phyloP scores from a whole-genome alignment of 2,797 vertebrate genomes.

The Myotis planiceps region DNA sequence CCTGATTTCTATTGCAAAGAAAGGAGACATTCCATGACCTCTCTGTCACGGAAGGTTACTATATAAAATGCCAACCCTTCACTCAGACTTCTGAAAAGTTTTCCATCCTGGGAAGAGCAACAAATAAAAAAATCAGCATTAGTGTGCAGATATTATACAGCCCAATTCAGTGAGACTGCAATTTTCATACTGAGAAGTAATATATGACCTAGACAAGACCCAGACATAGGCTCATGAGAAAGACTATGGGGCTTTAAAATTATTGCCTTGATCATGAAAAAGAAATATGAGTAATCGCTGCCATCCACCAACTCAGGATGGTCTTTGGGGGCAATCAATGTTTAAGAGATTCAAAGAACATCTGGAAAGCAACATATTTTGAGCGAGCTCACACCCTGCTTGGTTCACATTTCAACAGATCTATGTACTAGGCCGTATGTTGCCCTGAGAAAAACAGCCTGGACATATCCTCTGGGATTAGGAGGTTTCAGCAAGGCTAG shows the following conservation, averaged over 20 bases:
- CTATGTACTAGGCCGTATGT: slow-evolving; percentile 53
- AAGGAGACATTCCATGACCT: slow-evolving; percentile 61
- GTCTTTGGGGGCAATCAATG: slow-evolving; percentile 81
- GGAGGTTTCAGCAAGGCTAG: slow-evolving; percentile 36
- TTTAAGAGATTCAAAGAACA: slow-evolving; percentile 78
- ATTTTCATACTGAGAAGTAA: slow-evolving; percentile 83
- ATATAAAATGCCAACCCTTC: slow-evolving; percentile 69
- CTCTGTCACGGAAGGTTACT: slow-evolving; percentile 63
- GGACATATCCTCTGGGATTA: slow-evolving; percentile 34
- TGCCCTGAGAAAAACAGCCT: slow-evolving; percentile 47
- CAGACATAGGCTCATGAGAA: slow-evolving; percentile 81
- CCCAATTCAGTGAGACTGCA: slow-evolving; percentile 79
- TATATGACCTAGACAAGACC: slow-evolving; percentile 85
- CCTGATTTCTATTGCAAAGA: slow-evolving; percentile 72
- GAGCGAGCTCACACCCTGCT: slow-evolving; percentile 74
- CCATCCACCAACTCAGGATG: slow-evolving; percentile 71
- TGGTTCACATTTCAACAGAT: slow-evolving; percentile 80
- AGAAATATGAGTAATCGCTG: slow-evolving; percentile 82
- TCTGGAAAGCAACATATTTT: slow-evolving; percentile 80
- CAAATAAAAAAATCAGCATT: slow-evolving; percentile 82
- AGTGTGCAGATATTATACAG: slow-evolving; percentile 78
- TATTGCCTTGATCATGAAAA: slow-evolving; percentile 78
- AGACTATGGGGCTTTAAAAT: slow-evolving; percentile 80
- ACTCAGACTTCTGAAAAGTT: slow-evolving; percentile 83
- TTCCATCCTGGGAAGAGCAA: slow-evolving; percentile 79